A percentile compares a stretch with the other conserved stretches of the same genome.
Evolutionary conservation across 1,140 invertebrate species (phyloP).

Genomic region (Drosophila tsacasi): DNA sequence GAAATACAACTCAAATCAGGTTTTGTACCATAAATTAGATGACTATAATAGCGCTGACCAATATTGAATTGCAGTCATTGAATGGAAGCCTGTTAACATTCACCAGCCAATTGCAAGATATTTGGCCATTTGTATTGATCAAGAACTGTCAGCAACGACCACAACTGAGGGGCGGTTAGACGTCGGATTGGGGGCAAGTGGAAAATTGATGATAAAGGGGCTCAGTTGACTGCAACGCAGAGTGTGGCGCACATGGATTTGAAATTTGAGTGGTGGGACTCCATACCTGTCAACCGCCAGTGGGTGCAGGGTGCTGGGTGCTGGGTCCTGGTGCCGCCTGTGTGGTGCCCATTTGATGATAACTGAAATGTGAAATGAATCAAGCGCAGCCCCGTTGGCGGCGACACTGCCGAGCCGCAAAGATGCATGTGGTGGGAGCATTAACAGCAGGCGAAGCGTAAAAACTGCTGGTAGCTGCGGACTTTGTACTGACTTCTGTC

Average conservation of each 20-base stretch:
- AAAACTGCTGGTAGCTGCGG: constrained; percentile 50
- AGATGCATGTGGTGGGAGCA: constrained; percentile 58
- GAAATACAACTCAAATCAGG: neutral
- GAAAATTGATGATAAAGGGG: constrained; percentile 60
- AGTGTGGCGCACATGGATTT: constrained; percentile 36
- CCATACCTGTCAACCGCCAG: constrained; percentile 6
- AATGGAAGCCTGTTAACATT: constrained; percentile 25
- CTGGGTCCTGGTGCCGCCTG: neutral
- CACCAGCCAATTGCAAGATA: constrained; percentile 40
- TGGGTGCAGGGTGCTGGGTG: constrained; percentile 1
- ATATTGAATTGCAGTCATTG: constrained; percentile 9
- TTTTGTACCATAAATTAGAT: constrained; percentile 13
- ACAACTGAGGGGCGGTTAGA: constrained; percentile 29
- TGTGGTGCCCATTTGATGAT: constrained; percentile 53
- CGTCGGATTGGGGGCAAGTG: neutral
- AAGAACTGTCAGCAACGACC: constrained; percentile 39
- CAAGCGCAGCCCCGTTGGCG: constrained; percentile 48
- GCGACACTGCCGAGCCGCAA: constrained; percentile 34
- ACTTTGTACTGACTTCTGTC: constrained; percentile 3
- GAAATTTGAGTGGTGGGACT: constrained; percentile 29
- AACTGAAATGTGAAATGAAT: constrained; percentile 65
- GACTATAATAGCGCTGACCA: constrained; percentile 10
- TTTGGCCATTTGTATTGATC: constrained; percentile 55
- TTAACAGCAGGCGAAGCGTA: constrained; percentile 52
- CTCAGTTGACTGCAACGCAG: constrained; percentile 39